A percentile compares a stretch with the other conserved stretches of the same genome.
These are phyloP conservation scores for Podilymbus podiceps DNA, from an alignment of 2,113 vertebrate species.

Conservation along the genomic window DNA sequence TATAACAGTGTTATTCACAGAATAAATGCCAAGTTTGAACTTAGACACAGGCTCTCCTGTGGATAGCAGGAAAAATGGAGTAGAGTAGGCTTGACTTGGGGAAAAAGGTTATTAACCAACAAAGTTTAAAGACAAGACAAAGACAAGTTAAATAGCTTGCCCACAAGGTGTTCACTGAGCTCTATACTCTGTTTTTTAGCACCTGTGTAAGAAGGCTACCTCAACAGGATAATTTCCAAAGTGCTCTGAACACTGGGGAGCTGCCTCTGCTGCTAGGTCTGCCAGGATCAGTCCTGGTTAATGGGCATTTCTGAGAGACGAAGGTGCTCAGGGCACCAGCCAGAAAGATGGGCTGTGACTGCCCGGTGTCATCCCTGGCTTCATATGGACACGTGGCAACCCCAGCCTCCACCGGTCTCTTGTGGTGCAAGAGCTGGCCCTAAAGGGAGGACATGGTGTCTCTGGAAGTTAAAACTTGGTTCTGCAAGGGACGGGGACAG, in stretches of 20 bases:
- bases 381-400: neutral
- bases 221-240: neutral
- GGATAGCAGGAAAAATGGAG: neutral
- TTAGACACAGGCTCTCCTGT: neutral
- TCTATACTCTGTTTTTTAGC: neutral
- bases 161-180: neutral
- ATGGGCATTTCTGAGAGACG: neutral
- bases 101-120: neutral
- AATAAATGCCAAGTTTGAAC: neutral
- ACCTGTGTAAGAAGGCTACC: neutral
- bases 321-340: neutral
- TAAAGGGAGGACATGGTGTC: neutral
- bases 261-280: neutral
- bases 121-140: neutral
- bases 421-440: neutral
- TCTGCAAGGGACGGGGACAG: neutral
- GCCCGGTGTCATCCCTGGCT: accelerated
- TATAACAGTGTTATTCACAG: neutral
- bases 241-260: neutral
- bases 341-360: neutral
- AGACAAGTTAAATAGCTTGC: neutral
- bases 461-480: neutral
- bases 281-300: neutral
- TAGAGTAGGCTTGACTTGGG: neutral
- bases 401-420: neutral